Evolutionary conservation across 2,113 vertebrate species (phyloP).

Genomic region (Malurus alboscapulatus): DNA sequence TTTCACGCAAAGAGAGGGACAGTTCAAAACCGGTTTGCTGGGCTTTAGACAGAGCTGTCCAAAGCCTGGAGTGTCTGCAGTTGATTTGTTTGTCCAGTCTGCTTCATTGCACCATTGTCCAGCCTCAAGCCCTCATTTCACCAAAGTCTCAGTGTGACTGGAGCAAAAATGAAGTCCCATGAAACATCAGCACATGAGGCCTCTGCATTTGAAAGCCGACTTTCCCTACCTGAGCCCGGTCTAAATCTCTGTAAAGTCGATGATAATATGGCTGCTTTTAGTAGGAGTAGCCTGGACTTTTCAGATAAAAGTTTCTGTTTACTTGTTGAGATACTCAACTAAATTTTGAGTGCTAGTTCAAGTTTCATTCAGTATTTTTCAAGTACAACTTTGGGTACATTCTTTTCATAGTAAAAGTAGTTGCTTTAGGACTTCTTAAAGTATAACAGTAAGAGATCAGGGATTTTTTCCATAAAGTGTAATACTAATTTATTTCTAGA

Average conservation of each 20-base stretch:
- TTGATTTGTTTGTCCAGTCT: background rate
- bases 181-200: background rate
- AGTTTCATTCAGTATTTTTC: background rate
- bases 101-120: background rate
- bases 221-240: background rate
- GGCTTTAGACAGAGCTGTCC: background rate
- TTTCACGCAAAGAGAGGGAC: background rate
- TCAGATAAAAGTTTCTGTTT: background rate
- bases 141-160: background rate
- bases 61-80: background rate
- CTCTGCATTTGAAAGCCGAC: background rate
- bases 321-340: background rate
- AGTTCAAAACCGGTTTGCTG: background rate
- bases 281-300: background rate
- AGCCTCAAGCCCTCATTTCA: background rate
- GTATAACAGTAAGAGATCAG: background rate
- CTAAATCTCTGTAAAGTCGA: background rate
- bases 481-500: constrained; percentile 22
- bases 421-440: background rate
- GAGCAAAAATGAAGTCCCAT: background rate
- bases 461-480: background rate
- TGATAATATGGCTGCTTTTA: background rate
- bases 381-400: background rate
- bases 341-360: background rate
- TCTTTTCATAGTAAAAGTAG: background rate